Evolutionary conservation across 2,797 vertebrate genomes (phyloP).

Genomic region (Chaetodon trifasciatus): DNA sequence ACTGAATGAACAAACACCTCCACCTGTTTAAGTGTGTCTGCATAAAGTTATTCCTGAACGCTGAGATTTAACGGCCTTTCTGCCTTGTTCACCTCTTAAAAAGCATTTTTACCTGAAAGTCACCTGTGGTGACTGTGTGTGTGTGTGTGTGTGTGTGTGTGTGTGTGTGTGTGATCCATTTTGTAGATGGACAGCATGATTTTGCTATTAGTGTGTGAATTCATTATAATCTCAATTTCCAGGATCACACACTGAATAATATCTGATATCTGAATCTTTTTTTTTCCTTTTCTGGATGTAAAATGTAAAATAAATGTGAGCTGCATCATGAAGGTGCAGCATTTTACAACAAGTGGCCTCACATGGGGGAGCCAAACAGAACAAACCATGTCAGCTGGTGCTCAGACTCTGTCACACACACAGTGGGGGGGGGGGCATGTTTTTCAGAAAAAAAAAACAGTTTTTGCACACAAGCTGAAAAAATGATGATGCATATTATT

Average conservation of each 20-base stretch:
- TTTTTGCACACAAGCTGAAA: constrained; percentile 1
- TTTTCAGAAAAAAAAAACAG: background rate
- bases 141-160: constrained; percentile 21
- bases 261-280: background rate
- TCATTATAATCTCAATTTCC: constrained; percentile 8
- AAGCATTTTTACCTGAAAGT: constrained; percentile 30
- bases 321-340: background rate
- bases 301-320: background rate
- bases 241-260: background rate
- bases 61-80: background rate
- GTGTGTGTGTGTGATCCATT: constrained; percentile 10
- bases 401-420: constrained; percentile 10
- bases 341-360: constrained; percentile 11
- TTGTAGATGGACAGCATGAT: constrained; percentile 12
- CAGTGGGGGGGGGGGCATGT: background rate
- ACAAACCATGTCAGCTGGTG: constrained; percentile 10
- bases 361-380: background rate
- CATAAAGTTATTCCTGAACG: background rate
- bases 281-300: background rate
- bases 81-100: constrained; percentile 19
- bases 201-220: constrained; percentile 7
- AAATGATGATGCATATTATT: background rate
- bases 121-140: background rate
- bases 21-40: background rate
- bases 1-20: background rate